phyloP scores from a whole-genome alignment of 2,797 vertebrate genomes.

The Falco concolor region DNA sequence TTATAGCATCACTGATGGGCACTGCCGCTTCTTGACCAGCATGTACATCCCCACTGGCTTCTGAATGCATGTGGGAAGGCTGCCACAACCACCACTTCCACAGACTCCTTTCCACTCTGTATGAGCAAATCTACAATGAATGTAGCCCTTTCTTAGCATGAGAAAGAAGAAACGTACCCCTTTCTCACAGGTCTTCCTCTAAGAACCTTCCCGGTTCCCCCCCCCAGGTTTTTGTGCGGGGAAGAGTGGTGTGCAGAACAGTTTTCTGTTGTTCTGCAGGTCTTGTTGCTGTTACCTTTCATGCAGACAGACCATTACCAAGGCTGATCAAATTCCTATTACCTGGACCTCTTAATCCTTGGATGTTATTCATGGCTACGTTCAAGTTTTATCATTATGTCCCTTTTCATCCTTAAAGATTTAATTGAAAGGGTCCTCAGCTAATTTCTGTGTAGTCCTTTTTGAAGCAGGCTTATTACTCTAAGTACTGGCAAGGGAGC shows the following conservation, averaged over 20 bases:
- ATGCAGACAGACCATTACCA: neutral
- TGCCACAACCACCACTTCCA: rapidly evolving
- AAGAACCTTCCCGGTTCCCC: neutral
- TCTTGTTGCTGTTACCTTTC: neutral
- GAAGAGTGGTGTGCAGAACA: rapidly evolving
- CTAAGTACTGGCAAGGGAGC: neutral
- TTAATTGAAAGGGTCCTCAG: neutral
- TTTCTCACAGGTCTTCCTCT: neutral
- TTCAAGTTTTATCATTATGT: neutral
- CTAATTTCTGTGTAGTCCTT: neutral
- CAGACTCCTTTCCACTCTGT: neutral
- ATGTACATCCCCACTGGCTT: neutral
- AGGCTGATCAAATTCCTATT: neutral
- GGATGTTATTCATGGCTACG: neutral
- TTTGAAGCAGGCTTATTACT: neutral
- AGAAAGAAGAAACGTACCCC: no score
- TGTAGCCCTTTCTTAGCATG: rapidly evolving
- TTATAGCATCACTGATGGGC: neutral
- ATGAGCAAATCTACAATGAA: neutral
- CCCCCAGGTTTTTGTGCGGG: neutral
- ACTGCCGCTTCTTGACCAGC: neutral
- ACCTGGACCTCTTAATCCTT: neutral
- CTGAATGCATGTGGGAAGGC: no score
- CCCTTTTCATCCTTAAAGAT: neutral
- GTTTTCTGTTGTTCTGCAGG: neutral